A percentile compares a stretch with the other conserved stretches of the same genome.
Conservation (phyloP, 2,888 invertebrate species). For the Metopia argyrocephala region DNA sequence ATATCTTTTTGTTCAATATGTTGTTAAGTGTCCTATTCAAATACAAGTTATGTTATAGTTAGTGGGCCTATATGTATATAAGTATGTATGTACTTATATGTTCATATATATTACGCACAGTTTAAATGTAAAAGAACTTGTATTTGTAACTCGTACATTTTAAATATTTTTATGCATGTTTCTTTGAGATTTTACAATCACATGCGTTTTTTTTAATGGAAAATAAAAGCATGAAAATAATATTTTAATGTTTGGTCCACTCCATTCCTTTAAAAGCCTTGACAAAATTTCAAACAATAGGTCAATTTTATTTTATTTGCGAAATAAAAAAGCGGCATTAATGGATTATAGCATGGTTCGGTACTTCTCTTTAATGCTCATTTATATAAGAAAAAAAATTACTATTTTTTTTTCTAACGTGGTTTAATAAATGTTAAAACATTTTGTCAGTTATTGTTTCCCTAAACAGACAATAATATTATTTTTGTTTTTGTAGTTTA, state of each 20-base stretch:
- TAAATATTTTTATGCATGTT: slow-evolving; percentile 24
- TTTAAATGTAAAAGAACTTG: too few relatives aligned
- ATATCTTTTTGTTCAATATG: too few relatives aligned
- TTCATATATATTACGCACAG: too few relatives aligned
- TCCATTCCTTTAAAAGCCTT: slow-evolving; percentile 48
- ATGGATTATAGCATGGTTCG: slow-evolving; percentile 51
- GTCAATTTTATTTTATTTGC: slow-evolving; percentile 2
- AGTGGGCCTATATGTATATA: slow-evolving; percentile 36
- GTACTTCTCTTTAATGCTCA: slow-evolving; percentile 44
- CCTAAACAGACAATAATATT: slow-evolving; percentile 22
- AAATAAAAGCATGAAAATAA: neutral
- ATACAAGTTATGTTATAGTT: slow-evolving; percentile 52
- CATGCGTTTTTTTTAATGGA: neutral
- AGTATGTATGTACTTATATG: slow-evolving; percentile 1
- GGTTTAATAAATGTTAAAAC: slow-evolving; percentile 36
- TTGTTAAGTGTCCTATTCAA: slow-evolving; percentile 36
- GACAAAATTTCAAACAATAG: slow-evolving; percentile 56
- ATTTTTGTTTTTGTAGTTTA: neutral
- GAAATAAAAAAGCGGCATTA: slow-evolving; percentile 43
- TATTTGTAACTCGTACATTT: neutral
- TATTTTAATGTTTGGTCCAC: slow-evolving; percentile 4
- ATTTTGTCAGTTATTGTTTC: slow-evolving; percentile 27
- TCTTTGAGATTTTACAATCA: slow-evolving; percentile 44
- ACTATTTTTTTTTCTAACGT: slow-evolving; percentile 24
- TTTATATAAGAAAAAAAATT: slow-evolving; percentile 11